Conservation (phyloP, 2,888 invertebrate genomes). For the Orthosia gracilis region DNA sequence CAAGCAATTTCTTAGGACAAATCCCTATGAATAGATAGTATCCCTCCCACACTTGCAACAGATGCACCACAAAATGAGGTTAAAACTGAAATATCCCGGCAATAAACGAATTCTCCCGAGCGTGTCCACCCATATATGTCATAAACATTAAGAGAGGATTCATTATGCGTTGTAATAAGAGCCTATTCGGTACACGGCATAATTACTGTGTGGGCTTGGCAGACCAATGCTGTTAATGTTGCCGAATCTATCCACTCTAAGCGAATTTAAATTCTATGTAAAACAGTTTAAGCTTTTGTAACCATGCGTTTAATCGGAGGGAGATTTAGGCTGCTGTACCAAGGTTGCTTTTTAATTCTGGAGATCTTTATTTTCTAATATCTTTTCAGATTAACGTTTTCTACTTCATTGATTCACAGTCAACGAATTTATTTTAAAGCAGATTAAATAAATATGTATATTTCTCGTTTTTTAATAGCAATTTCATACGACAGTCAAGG, state of each 20-base stretch:
- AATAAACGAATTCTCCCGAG: constrained; percentile 5
- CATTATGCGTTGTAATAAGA: constrained; percentile 41
- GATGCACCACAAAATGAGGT: constrained; percentile 1
- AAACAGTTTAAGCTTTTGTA: constrained; percentile 28
- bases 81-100: not conserved
- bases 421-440: not conserved
- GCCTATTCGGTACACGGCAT: constrained; percentile 20
- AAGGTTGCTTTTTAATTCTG: constrained; percentile 4
- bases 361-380: not conserved
- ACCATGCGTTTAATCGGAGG: constrained; percentile 12
- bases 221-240: constrained; percentile 27
- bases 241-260: constrained; percentile 10
- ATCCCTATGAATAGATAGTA: not conserved
- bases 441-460: too few species aligned
- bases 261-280: constrained; percentile 19
- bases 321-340: constrained; percentile 1
- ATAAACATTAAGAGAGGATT: constrained; percentile 40
- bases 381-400: not conserved
- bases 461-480: too few species aligned
- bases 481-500: too few species aligned
- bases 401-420: not conserved
- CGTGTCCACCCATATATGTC: not conserved
- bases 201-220: constrained; percentile 8
- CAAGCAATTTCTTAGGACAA: too few species aligned
- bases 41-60: not conserved